phyloP scores from a whole-genome alignment of 2,888 invertebrate species.

The Tenodera sinensis region DNA sequence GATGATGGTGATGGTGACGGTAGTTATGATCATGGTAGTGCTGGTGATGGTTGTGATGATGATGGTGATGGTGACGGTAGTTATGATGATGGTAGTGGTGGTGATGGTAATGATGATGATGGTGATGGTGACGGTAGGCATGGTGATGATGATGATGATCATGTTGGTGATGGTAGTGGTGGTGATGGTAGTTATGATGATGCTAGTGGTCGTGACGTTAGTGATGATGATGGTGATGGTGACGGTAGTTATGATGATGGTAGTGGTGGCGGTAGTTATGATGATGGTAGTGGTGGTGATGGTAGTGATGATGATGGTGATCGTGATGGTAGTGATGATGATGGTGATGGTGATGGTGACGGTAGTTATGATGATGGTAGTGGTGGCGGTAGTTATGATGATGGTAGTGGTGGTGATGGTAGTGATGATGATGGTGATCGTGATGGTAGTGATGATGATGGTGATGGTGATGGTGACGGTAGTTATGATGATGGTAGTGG shows the following conservation, averaged over 20 bases:
- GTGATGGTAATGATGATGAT: background rate
- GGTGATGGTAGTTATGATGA: background rate
- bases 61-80: background rate
- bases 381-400: background rate
- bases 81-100: background rate
- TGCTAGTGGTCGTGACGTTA: background rate
- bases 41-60: background rate
- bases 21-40: background rate
- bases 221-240: background rate
- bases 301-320: background rate
- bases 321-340: no score
- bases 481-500: background rate
- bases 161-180: background rate
- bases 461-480: background rate
- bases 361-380: background rate
- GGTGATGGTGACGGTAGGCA: background rate
- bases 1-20: background rate
- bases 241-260: background rate
- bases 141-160: background rate
- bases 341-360: no score
- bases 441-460: background rate
- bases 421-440: background rate
- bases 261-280: background rate
- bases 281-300: background rate
- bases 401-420: no score